These are phyloP conservation scores for Alexandromys oeconomus DNA, from an alignment of 2,797 vertebrate species.

Conservation along the genomic window DNA sequence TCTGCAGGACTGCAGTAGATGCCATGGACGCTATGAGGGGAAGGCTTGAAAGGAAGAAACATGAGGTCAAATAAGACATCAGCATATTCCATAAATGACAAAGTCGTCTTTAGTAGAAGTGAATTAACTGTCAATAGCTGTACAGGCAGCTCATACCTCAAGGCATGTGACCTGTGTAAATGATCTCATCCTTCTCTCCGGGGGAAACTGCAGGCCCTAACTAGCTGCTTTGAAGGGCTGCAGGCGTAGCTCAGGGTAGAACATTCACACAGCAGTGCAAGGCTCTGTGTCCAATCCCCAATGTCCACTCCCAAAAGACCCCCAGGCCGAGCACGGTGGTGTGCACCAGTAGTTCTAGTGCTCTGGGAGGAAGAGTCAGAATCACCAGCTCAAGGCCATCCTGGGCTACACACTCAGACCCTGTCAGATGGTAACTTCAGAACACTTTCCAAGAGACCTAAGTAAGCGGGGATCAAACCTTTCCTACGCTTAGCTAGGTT, in stretches of 20 bases:
- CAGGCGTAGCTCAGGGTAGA: not conserved
- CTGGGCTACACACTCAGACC: not conserved
- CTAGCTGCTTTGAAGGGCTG: not conserved
- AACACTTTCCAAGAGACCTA: not conserved
- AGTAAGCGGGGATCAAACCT: not conserved
- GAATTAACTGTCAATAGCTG: not conserved
- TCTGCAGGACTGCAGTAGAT: constrained; percentile 99
- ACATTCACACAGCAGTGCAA: not conserved
- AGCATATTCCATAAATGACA: not conserved
- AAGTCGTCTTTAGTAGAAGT: not conserved
- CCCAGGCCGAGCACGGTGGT: not conserved
- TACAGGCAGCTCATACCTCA: not conserved
- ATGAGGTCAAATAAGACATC: not conserved
- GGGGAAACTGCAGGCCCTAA: not conserved
- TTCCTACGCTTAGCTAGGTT: not conserved
- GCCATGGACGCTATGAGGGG: constrained; percentile 96
- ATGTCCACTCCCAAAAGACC: too few species aligned
- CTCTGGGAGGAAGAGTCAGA: not conserved
- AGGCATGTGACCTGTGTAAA: not conserved
- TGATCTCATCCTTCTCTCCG: not conserved
- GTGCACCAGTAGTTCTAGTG: not conserved
- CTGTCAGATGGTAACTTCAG: not conserved
- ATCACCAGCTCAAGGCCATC: not conserved
- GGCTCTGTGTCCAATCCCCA: not conserved
- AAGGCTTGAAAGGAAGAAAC: constrained; percentile 89